Conservation (phyloP, 2,113 vertebrate species). For the Apeltes quadracus region DNA sequence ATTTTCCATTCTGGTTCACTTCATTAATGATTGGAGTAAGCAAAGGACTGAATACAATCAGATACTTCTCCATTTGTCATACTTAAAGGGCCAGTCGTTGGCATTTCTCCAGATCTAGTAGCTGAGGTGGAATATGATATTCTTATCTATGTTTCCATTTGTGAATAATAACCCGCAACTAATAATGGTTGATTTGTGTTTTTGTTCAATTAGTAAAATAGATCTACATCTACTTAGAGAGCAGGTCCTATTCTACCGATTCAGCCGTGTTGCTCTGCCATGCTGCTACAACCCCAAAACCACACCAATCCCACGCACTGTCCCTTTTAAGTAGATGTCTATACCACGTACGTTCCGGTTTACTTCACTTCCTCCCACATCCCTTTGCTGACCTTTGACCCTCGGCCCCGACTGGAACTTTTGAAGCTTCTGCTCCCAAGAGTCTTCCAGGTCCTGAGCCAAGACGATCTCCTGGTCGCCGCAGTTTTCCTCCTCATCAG, state of each 20-base stretch:
- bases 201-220: neutral
- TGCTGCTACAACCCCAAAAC: neutral
- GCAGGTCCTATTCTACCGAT: neutral
- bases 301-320: neutral
- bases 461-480: constrained; percentile 77
- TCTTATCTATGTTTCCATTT: neutral
- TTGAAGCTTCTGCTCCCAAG: constrained; percentile 90
- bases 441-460: constrained; percentile 89
- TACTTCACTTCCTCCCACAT: neutral
- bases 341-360: neutral
- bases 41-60: neutral
- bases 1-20: constrained; percentile 14
- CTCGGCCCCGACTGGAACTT: constrained; percentile 78
- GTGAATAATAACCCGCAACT: neutral
- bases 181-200: neutral
- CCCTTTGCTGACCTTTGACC: constrained; percentile 79
- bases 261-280: neutral
- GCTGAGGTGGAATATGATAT: neutral
- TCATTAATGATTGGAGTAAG: constrained; percentile 17
- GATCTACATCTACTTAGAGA: neutral
- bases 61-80: neutral
- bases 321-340: neutral
- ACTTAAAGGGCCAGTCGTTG: neutral
- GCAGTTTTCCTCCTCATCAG: constrained; percentile 75
- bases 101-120: neutral